Evolutionary conservation across 2,113 vertebrate species (phyloP), one percentile per base, ranked within the genome.

Genomic region (Miniopterus natalensis): DNA sequence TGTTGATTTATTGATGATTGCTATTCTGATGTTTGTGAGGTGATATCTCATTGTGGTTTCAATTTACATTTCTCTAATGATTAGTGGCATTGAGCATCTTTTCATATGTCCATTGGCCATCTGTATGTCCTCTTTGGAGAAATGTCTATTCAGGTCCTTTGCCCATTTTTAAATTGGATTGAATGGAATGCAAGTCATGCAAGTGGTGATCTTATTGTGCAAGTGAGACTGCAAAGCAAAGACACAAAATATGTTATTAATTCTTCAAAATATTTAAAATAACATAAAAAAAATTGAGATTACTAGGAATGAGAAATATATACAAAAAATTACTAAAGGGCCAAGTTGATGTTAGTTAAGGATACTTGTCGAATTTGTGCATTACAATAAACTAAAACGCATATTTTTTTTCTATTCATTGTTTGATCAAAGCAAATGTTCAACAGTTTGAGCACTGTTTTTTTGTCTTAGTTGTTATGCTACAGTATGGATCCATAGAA

Each of bases 181-280:
- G 31, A 66, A 66, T 68, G 10, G 0, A 79, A 42, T 88, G 1
- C 42, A 87, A 92, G 6, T 70, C 25, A 71, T 80, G 49, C 29
- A 75, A 92, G 7, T 23, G 17, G 7, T 68, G 49, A 68, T 13
- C 31, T 42, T 59, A 47, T 75, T 84, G 45, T 78, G 23, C 21
- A 90, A 61, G 27, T 84, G 29, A 87, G 40, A 80, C 15, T 53
- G 14, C 84, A 93, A 92, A 65, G 5, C 20, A 74, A 47, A 84
- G 13, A 31, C 3, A 31, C 20, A 73, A 86, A 88, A 63, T 51
- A 80, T 63, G 17, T 20, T 78, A 83, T 42, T 1, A 2, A 51
- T 70, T 74, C 21, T 47, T 94, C n/a, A 83, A 59, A 95, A 90
- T 90, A 87, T 53, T 92, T 77, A 66, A 73, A 73, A 68, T 66